Evolutionary conservation across 2,888 invertebrate species (phyloP), one percentile per base, ranked within the genome.

Genomic region (Anoncus sp.): DNA sequence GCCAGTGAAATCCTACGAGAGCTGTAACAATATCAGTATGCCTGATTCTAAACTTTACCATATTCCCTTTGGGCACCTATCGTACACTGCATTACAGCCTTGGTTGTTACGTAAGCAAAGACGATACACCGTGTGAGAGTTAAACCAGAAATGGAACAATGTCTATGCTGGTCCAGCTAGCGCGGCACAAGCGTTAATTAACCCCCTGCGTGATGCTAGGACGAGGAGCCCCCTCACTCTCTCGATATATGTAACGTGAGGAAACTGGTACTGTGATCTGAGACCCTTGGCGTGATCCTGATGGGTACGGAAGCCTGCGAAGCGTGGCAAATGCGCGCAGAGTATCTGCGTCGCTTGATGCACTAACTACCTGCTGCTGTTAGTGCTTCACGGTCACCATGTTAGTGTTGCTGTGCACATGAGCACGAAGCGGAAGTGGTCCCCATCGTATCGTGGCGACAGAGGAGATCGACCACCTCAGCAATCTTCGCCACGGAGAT

Each of bases 121-220:
- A n/a, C 3, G 16, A 43, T 22, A 20, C 51, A 38, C 49, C 9
- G 31, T 18, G 18, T 10, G 31, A 5, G 45, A 31, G n/a, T 59
- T 38, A 62, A 20, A 27, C n/a, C 20, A 59, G 51, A 18, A 57
- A 12, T 49, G 55, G 67, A 67, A 67, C 69, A 49, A 49, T 57
- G 43, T 65, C 69, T 47, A 66, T 59, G 47, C 22, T 6, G 31
- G 57, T 69, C 51, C 43, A 49, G 31, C n/a, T 43, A 47, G 47
- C 27, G 5, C n/a, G 38, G 62, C 60, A 66, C 71, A 69, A 73
- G 55, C 67, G 73, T 67, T 77, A 77, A 77, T 73, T 63, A 73
- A 77, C 63, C 63, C 67, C 63, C 57, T 51, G 35, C 35, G 73
- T 57, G 51, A 63, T 40, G 35, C 55, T 27, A 59, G 9, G 12